Evolutionary conservation across 2,113 vertebrate genomes (phyloP).

Genomic region (Todiramphus chloris): DNA sequence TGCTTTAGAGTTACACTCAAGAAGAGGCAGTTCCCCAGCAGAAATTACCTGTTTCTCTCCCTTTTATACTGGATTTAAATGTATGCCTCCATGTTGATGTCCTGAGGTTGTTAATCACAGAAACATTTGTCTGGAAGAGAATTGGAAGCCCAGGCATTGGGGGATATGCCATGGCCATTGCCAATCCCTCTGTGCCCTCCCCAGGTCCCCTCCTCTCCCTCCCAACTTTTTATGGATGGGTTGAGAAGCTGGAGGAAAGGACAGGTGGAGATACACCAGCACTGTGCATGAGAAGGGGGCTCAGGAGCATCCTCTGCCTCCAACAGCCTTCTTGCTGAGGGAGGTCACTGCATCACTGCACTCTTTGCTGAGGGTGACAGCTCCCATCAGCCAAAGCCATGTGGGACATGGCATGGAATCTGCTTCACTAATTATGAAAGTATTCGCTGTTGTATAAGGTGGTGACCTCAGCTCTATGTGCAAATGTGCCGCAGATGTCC

Average conservation of each 20-base stretch:
- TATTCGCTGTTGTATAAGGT: not conserved
- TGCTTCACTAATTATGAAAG: not conserved
- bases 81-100: not conserved
- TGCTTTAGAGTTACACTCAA: not conserved
- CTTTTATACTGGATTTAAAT: not conserved
- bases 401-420: not conserved
- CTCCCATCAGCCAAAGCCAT: not conserved
- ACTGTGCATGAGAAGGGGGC: not conserved
- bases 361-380: not conserved
- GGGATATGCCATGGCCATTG: not conserved
- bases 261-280: not conserved
- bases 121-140: not conserved
- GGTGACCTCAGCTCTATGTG: not conserved
- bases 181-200: not conserved
- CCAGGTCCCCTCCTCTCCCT: not conserved
- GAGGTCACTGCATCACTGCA: fast-evolving
- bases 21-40: not conserved
- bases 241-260: not conserved
- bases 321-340: not conserved
- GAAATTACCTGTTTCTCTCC: not conserved
- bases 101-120: not conserved
- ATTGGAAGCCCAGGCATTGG: not conserved
- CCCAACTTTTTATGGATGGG: not conserved
- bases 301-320: not conserved
- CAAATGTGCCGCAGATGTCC: fast-evolving